A percentile compares a stretch with the other conserved stretches of the same genome.
phyloP scores from a whole-genome alignment of 2,797 vertebrate genomes.

The Urocyon cinereoargenteus region DNA sequence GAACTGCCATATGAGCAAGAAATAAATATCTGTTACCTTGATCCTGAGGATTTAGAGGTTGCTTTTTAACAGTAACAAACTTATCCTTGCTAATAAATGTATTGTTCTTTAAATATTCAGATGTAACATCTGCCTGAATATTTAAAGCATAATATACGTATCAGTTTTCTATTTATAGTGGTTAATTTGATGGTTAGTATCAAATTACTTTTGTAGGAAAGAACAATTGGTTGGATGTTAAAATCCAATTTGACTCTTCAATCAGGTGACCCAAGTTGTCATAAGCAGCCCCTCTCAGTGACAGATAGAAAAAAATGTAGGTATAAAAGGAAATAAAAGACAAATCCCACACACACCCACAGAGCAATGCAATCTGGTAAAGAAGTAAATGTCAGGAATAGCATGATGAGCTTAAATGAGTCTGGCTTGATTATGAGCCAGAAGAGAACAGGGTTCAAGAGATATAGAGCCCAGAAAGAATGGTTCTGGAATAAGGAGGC shows the following conservation, averaged over 20 bases:
- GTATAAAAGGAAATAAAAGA: neutral
- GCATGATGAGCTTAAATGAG: neutral
- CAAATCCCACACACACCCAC: neutral
- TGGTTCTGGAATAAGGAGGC: neutral
- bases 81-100: neutral
- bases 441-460: neutral
- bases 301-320: neutral
- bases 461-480: neutral
- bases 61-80: neutral
- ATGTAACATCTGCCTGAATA: neutral
- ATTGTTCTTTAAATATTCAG: neutral
- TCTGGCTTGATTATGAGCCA: neutral
- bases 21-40: too few species aligned
- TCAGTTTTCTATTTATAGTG: neutral
- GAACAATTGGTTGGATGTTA: neutral
- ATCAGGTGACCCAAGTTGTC: neutral
- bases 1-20: neutral
- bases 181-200: neutral
- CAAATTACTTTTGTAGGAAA: neutral
- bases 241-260: neutral
- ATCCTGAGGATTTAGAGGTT: neutral
- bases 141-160: neutral
- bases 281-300: neutral
- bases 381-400: neutral
- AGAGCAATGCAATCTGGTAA: neutral